Base-by-base conservation (phyloP, 2,888 invertebrate species). In the Callosobruchus maculatus region DNA sequence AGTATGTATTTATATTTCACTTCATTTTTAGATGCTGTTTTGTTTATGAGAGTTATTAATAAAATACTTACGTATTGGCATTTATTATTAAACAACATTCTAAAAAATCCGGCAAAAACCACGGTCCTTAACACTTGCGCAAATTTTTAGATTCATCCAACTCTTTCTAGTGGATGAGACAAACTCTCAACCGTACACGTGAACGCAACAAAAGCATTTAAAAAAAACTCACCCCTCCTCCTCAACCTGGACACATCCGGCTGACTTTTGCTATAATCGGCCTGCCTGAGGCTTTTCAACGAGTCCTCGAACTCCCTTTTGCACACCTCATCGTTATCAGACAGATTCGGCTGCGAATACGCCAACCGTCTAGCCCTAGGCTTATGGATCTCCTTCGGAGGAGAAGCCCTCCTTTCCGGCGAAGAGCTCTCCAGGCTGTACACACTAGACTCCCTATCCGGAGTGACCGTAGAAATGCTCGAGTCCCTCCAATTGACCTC, bases 401-500 rank as follows among this genome's bases (percentile, higher is more conserved):
- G 81, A 72, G 77, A 78, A 66, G 70, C 71, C 26, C 80, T 82
- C 30, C 83, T 76, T 71, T 85, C 85, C 9, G 86, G 85, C n/a
- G 84, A 84, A 0, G 80, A 80, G 74, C 85, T 84, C 5, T 82
- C 82, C 26, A 86, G 76, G 71, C 85, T 85, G 76, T 84, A 85
- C 2, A 71, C 49, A 74, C 84, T 84, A 3, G 85, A 84, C 74
- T 85, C 85, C 21, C 84, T 78, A 72, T 86, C 85, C 0, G 82
- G 83, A 7, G 83, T 83, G 22, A 79, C 82, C 20, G 83, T 82
- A 0, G 83, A 83, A 13, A 81, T 79, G 74, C 80, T 83, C 75
- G 93, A 92, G 74, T 93, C 93, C 79, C 91, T 90, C 93, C 94
- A 95, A 84, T 93, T 93, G 76, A 94, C 93, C 87, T 94, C 93